Percentiles rank a stretch among this genome's conserved stretches.
Evolutionary conservation across 2,113 vertebrate genomes (phyloP).

Genomic region (Caranx ignobilis): DNA sequence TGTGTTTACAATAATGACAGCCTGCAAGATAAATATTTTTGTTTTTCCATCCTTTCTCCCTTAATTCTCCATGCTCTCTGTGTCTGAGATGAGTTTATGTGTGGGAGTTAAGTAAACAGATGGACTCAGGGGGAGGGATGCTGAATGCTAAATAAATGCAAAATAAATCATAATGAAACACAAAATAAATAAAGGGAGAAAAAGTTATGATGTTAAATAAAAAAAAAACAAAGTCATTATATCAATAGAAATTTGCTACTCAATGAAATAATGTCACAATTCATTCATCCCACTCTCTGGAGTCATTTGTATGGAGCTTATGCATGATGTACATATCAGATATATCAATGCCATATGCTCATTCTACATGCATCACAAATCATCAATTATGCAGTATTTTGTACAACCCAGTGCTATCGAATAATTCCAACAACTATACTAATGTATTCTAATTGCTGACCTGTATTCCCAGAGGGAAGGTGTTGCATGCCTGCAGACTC

Average conservation of each 20-base stretch:
- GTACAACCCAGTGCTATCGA: constrained; percentile 1
- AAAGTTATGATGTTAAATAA: not conserved
- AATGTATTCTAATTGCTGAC: constrained; percentile 48
- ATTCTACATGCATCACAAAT: constrained; percentile 18
- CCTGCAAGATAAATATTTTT: constrained; percentile 29
- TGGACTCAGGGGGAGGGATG: constrained; percentile 35
- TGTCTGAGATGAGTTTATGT: constrained; percentile 43
- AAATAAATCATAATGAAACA: constrained; percentile 37
- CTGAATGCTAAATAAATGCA: constrained; percentile 39
- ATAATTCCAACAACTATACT: constrained; percentile 30
- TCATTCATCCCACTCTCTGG: constrained; percentile 6
- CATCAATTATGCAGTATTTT: constrained; percentile 49
- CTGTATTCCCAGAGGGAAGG: constrained; percentile 3
- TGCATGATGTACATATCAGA: not conserved
- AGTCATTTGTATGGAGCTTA: constrained; percentile 25
- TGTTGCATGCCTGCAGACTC: constrained; percentile 13
- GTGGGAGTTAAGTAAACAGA: constrained; percentile 68
- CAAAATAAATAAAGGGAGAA: not conserved
- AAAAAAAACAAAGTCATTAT: constrained; percentile 6
- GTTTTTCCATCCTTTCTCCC: constrained; percentile 10
- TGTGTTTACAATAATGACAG: not conserved
- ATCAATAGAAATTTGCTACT: constrained; percentile 8
- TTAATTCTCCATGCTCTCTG: constrained; percentile 26
- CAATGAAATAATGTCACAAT: constrained; percentile 18
- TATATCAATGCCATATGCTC: constrained; percentile 19